phyloP scores from a whole-genome alignment of 2,797 vertebrate species.

The Heterohyrax brucei region DNA sequence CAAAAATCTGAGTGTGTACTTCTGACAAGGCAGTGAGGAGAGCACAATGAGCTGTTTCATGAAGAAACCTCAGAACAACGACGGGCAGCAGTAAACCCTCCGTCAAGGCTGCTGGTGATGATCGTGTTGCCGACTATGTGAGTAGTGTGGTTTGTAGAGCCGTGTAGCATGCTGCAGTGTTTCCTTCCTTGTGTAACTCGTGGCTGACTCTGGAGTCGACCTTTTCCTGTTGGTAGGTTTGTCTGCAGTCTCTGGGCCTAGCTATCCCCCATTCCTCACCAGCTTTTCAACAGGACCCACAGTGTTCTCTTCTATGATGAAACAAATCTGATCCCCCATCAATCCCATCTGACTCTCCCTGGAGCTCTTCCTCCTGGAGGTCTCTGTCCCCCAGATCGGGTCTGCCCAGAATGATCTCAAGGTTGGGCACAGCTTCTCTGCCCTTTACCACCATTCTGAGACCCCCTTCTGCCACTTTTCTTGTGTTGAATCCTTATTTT shows the following conservation, averaged over 20 bases:
- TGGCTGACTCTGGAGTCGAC: neutral
- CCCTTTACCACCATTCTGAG: neutral
- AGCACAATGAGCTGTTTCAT: neutral
- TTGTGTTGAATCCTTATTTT: fast-evolving
- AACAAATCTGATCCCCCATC: neutral
- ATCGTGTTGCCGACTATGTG: fast-evolving
- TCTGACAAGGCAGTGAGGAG: neutral
- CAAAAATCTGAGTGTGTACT: neutral
- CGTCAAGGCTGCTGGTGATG: fast-evolving
- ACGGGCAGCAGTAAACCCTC: fast-evolving
- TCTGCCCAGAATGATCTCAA: fast-evolving
- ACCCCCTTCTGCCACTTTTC: neutral
- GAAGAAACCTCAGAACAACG: neutral
- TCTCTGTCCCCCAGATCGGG: fast-evolving
- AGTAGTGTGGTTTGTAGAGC: neutral
- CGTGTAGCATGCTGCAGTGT: fast-evolving
- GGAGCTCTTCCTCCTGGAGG: too few relatives aligned
- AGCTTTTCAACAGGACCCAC: neutral
- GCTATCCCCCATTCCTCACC: neutral
- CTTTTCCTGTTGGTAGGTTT: neutral
- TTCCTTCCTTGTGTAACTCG: too few relatives aligned
- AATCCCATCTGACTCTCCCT: neutral
- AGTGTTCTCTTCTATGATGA: neutral
- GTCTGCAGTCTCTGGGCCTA: neutral
- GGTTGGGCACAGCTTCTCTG: fast-evolving